Percentiles rank a stretch among this genome's conserved stretches.
phyloP scores from a whole-genome alignment of 1,140 invertebrate genomes.

The Asbolus verrucosus region DNA sequence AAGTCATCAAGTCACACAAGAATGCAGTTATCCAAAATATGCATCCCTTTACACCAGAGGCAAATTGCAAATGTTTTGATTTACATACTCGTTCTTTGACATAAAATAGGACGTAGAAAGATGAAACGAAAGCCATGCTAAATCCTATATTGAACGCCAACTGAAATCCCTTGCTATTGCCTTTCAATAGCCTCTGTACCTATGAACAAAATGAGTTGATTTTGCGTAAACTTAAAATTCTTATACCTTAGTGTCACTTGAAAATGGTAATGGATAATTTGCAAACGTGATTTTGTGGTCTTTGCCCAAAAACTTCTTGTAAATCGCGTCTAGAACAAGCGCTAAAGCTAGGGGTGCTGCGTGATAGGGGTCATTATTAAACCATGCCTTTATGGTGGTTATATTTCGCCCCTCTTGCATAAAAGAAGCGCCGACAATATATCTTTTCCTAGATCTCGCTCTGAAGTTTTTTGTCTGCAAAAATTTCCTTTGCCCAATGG shows the following conservation, averaged over 20 bases:
- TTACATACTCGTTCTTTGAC: slow-evolving; percentile 70
- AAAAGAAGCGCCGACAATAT: slow-evolving; percentile 67
- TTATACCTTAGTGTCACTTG: slow-evolving; percentile 58
- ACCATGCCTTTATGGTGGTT: slow-evolving; percentile 66
- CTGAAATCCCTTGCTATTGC: slow-evolving; percentile 69
- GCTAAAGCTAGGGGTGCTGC: slow-evolving; percentile 65
- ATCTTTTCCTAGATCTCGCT: too few relatives aligned
- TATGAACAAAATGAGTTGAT: slow-evolving; percentile 43
- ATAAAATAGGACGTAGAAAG: slow-evolving; percentile 80
- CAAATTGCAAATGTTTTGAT: slow-evolving; percentile 77
- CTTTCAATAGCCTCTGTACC: background rate
- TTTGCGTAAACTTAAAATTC: slow-evolving; percentile 1
- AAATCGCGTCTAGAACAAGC: slow-evolving; percentile 56
- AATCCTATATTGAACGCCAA: slow-evolving; percentile 75
- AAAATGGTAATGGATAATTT: slow-evolving; percentile 78
- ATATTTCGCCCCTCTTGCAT: background rate
- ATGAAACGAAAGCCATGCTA: slow-evolving; percentile 78
- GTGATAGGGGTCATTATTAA: slow-evolving; percentile 78
- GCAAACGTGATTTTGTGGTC: slow-evolving; percentile 69
- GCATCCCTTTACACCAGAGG: slow-evolving; percentile 80
- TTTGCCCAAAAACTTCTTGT: slow-evolving; percentile 62
- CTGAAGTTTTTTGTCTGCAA: slow-evolving; percentile 51
- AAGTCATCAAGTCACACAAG: slow-evolving; percentile 79
- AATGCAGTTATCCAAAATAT: slow-evolving; percentile 79
- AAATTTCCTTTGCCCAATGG: too few relatives aligned